Base-by-base conservation (phyloP, 1,140 invertebrate species). In the Catajapyx aquilonaris region DNA sequence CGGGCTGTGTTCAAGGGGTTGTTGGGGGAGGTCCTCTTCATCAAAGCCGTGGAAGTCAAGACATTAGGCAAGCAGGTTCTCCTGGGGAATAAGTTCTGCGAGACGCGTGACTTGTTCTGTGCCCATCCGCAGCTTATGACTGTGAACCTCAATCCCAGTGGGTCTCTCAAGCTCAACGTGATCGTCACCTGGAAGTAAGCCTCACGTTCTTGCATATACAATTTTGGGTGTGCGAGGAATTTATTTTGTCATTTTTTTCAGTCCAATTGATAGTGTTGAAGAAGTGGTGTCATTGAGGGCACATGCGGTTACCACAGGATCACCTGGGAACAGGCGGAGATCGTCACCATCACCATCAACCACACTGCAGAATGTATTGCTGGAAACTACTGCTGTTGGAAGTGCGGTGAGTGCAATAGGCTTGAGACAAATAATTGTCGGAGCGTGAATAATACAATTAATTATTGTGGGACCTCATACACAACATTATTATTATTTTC, bases 111-210 rank as follows among this genome's bases (percentile, higher is more conserved):
- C 38, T 53, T 74, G 15, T 71, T 71, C 46, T 64, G 61, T 17
- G 55, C 66, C 20, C 60, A 69, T 38, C 64, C 68, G n/a, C 71
- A 73, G 47, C 51, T 71, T 17, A 68, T 73, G 63, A 71, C 70
- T 2, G 64, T 73, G 48, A 70, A 68, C 49, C 53, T 74, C 39
- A 74, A 73, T 50, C 53, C 61, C 11, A 65, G 59, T 42, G 71
- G 70, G 37, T 67, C 68, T n/a, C 53, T 73, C 20, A 73, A 73
- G 55, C 55, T 74, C 23, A 68, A 65, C 44, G 46, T 73, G 36
- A 51, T 74, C 23, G 62, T 72, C 37, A 64, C 64, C 5, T 73
- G 70, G 70, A 64, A 69, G 66, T 69, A 54, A 60, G 23, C 13
- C 7, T 28, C n/a, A n/a, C n/a, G n/a, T n/a, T n/a, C n/a, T n/a